Base-by-base conservation (phyloP, 2,113 vertebrate genomes). In the Pitta sordida region DNA sequence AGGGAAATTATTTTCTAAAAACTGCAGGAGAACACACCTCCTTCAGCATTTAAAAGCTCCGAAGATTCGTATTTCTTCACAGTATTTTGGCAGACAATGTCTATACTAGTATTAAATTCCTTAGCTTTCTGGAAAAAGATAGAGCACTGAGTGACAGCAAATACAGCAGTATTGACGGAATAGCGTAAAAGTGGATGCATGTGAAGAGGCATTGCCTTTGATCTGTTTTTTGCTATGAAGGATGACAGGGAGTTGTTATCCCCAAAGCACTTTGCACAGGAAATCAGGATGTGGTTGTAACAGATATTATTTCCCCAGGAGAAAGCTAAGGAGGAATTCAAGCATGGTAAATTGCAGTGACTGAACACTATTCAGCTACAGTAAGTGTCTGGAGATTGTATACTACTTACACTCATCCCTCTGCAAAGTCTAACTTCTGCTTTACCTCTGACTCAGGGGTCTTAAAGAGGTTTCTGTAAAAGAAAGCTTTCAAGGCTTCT, bases 241-340 rank as follows among this genome's bases (percentile, higher is more conserved):
- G 93, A 95, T 75, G 93, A 83, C 2, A 15, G 92, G 92, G 92
- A 95, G 93, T 83, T 94, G 82, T 75, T 88, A 65, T 94, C 94
- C 93, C 95, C 83, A 90, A 96, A 88, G 97, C 94, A 96, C 92
- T 96, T 95, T 91, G 93, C 67, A 49, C 77, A 91, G 95, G 95
- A 96, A 97, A 89, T 41, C 71, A 91, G 93, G 95, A 96, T 94
- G 49, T 75, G 52, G 79, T 90, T 48, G 32, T 85, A 94, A 91
- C 52, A 62, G 93, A 87, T 86, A 94, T 92, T 93, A 96, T 96
- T 96, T 91, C 84, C 95, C 21, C 75, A 49, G 94, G 94, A 91
- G 76, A 70, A 93, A 88, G 88, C 62, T 53, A 86, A 68, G 76
- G 87, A 93, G 46, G 32, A 90, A 81, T 69, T 79, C 30, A 85